Evolutionary conservation across 2,113 vertebrate species (phyloP).

Genomic region (Phalacrocorax pelagicus): DNA sequence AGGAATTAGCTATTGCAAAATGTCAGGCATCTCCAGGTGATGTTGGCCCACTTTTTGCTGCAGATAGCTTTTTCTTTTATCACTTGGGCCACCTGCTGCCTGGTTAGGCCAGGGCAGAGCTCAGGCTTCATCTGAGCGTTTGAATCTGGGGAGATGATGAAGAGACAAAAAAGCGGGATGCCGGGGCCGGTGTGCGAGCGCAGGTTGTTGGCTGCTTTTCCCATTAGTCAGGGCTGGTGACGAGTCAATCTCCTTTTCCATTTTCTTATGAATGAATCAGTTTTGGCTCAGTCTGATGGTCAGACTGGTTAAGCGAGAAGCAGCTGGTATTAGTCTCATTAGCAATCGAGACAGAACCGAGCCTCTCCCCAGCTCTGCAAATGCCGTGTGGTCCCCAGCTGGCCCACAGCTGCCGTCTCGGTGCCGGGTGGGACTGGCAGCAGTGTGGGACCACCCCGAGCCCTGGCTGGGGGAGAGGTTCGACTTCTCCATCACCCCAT

Average conservation of each 20-base stretch:
- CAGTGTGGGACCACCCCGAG: not conserved
- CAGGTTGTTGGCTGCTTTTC: constrained; percentile 25
- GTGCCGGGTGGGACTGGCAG: not conserved
- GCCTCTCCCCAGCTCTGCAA: not conserved
- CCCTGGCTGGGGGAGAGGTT: fast-evolving
- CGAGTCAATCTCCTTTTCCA: not conserved
- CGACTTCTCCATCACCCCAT: not conserved
- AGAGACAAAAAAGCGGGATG: not conserved
- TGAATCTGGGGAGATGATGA: not conserved
- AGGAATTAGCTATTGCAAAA: not conserved
- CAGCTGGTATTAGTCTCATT: not conserved
- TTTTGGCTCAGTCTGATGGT: constrained; percentile 35
- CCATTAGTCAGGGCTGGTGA: constrained; percentile 10
- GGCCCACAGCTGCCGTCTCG: not conserved
- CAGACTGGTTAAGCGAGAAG: constrained; percentile 43
- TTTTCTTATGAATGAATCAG: constrained; percentile 51
- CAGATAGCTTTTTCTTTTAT: not conserved
- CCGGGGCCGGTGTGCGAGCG: not conserved
- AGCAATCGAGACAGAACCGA: not conserved
- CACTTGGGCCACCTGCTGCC: not conserved
- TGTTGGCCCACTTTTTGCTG: not conserved
- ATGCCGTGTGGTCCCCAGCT: fast-evolving
- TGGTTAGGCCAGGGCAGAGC: fast-evolving
- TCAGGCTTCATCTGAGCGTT: not conserved
- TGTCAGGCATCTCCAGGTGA: not conserved